Evolutionary conservation across 2,113 vertebrate genomes (phyloP), one percentile per base, ranked within the genome.

Genomic region (Salminus brasiliensis): DNA sequence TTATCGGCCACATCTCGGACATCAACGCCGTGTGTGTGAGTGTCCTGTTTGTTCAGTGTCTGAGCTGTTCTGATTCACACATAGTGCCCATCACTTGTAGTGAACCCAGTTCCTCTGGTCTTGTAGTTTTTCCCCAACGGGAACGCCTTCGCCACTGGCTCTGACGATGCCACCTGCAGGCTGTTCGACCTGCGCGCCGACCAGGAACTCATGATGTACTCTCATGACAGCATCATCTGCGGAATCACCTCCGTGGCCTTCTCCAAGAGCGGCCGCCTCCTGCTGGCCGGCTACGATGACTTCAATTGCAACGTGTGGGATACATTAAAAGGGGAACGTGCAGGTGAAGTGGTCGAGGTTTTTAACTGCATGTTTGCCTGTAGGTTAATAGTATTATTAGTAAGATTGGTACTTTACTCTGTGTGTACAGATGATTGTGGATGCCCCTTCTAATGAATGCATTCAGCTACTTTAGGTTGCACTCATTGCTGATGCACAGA

Each of bases 261-360:
- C 92, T 98, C 97, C n/a, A 99, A 98, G 88, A 99, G 97, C 0
- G 97, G 97, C 0, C 97, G 97, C 75, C 95, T 99, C 68, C 92
- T 99, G 84, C 89, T 99, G 66, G 97, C 97, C 0, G 97, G 97
- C 34, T 98, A 99, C 0, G 97, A 98, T 0, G 97, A 98, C 92
- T 99, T 98, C 90, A 99, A 98, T 88, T 99, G 97, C 91, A 98
- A 98, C 0, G 96, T 98, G 1, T 98, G 97, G 97, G 97, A 98
- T 84, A 97, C 96, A 0, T 93, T 99, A 75, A 99, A 98, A 85
- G 97, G 97, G n/a, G 97, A 98, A 73, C 92, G 97, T 36, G 95
- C 96, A 91, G 97, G 97, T 97, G 53, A 89, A 93, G 71, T 7
- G 0, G 32, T n/a, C 8, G 8, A 5, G n/a, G 1, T 53, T 65